Conservation (phyloP, 2,797 vertebrate genomes). For the Falco novaeseelandiae region DNA sequence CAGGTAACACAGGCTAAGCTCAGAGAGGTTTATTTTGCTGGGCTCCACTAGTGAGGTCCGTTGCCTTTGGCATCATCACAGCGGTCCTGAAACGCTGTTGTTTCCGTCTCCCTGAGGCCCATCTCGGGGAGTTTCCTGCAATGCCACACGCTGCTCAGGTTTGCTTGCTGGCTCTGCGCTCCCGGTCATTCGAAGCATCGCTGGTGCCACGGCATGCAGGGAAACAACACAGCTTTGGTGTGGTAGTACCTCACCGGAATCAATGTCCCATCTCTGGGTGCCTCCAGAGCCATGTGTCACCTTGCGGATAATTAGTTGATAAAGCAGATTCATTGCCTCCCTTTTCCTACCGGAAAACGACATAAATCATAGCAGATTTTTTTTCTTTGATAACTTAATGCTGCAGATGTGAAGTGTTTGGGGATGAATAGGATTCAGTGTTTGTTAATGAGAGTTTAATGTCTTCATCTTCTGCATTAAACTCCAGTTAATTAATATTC, state of each 20-base stretch:
- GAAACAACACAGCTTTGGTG: neutral
- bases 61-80: neutral
- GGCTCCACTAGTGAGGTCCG: neutral
- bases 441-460: conserved; percentile 72
- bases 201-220: neutral
- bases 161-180: neutral
- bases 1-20: neutral
- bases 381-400: conserved; percentile 45
- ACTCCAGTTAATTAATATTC: conserved; percentile 74
- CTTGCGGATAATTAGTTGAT: conserved; percentile 30
- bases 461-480: conserved; percentile 71
- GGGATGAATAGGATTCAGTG: conserved; percentile 42
- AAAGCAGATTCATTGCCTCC: conserved; percentile 22
- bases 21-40: neutral
- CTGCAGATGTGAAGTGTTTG: conserved; percentile 39
- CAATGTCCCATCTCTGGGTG: neutral
- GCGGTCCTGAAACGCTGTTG: accelerated
- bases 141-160: accelerated
- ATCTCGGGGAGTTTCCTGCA: accelerated
- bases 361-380: conserved; percentile 2
- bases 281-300: neutral
- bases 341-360: neutral
- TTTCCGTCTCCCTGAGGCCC: neutral
- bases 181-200: neutral
- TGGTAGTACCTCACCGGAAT: neutral